Base-by-base conservation (phyloP, 1,140 invertebrate genomes). In the Harpegnathos saltator region DNA sequence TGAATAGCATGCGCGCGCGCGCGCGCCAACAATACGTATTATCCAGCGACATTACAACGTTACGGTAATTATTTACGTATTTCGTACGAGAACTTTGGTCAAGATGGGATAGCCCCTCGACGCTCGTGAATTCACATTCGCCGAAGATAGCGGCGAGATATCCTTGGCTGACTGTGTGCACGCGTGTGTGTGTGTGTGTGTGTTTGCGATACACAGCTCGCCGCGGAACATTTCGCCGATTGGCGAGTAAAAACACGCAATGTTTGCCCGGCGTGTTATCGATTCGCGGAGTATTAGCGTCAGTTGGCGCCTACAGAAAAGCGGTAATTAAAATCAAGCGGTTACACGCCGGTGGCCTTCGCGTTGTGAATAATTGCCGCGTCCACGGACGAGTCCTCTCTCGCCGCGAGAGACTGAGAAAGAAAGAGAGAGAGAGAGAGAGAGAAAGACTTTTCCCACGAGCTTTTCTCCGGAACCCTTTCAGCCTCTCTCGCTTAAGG, bases 281-380 rank as follows among this genome's bases (percentile, higher is more conserved):
- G 85, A 84, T 84, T 73, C 26, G 26, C 66, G 38, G 11, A n/a
- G 9, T 84, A 78, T 84, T 73, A 78, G 68, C n/a, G n/a, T 74
- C 72, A 75, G 22, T 3, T 26, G 61, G 54, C 38, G 56, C 19
- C 62, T 68, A 83, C 48, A 84, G 78, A 84, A 84, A 85, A 86
- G 72, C 50, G 61, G 56, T 61, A 80, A 86, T 86, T 84, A 72
- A 65, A 84, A 86, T 84, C 73, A 72, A 59, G 85, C 24, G n/a
- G 69, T 69, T 80, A 63, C 59, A 63, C n/a, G 59, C 17, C 52
- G 56, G 44, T 50, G 52, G 52, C 17, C 62, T 73, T 72, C 73
- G 22, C 26, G 54, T 24, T 26, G 62, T 74, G 72, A 83, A 83
- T 78, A 73, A 78, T 78, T 50, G 81, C n/a, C 58, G 12, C 19